phyloP scores from a whole-genome alignment of 2,797 vertebrate genomes.

The Morus bassanus region DNA sequence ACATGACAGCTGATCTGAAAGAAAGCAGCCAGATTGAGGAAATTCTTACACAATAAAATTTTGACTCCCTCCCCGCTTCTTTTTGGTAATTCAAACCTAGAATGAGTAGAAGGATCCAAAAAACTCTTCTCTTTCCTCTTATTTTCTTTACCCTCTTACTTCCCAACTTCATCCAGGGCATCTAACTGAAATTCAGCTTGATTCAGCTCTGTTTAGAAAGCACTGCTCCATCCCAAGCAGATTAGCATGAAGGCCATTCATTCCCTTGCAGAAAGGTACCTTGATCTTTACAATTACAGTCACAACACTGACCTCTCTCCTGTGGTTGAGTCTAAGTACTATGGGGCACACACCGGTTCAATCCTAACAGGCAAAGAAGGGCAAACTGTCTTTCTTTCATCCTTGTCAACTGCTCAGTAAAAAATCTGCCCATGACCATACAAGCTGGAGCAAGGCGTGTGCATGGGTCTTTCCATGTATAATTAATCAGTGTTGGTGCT shows the following conservation, averaged over 20 bases:
- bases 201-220: background rate
- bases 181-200: background rate
- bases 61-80: fast-evolving
- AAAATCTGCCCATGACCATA: background rate
- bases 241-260: background rate
- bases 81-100: background rate
- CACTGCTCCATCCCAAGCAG: background rate
- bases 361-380: background rate
- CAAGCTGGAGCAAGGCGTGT: background rate
- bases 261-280: background rate
- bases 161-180: background rate
- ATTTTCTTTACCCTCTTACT: background rate
- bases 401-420: background rate
- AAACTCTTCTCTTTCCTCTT: background rate
- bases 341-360: background rate
- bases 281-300: background rate
- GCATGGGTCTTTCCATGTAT: background rate
- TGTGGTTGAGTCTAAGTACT: background rate
- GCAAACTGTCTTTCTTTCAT: background rate
- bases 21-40: background rate
- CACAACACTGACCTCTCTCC: background rate
- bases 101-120: background rate
- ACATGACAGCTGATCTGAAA: background rate
- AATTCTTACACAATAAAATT: background rate
- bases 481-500: background rate